Evolutionary conservation across 2,888 invertebrate species (phyloP).

Genomic region (Oithona nana): DNA sequence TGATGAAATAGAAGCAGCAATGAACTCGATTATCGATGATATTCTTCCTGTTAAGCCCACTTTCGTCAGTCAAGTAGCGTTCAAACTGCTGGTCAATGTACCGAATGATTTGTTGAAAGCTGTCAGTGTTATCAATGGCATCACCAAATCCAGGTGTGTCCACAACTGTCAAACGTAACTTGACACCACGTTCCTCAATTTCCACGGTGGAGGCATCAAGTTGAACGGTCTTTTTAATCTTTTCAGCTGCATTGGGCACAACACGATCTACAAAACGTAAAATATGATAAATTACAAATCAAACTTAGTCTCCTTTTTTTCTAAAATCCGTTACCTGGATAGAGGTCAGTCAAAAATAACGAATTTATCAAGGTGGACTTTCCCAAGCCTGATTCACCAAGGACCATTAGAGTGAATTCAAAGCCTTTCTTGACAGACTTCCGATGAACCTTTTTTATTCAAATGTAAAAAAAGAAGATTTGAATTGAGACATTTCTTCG

Average conservation of each 20-base stretch:
- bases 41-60: slow-evolving; percentile 82
- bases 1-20: slow-evolving; percentile 93
- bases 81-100: slow-evolving; percentile 97
- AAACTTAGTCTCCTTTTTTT: too few species aligned
- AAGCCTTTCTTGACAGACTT: slow-evolving; percentile 96
- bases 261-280: slow-evolving; percentile 41
- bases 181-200: slow-evolving; percentile 87
- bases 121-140: slow-evolving; percentile 80
- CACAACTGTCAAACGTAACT: slow-evolving; percentile 56
- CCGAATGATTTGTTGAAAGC: slow-evolving; percentile 79
- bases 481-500: background rate
- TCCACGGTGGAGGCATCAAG: slow-evolving; percentile 87
- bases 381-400: slow-evolving; percentile 68
- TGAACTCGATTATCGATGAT: slow-evolving; percentile 93
- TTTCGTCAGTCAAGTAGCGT: slow-evolving; percentile 73
- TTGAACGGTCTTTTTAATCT: slow-evolving; percentile 63
- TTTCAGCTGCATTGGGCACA: slow-evolving; percentile 20
- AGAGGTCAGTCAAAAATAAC: slow-evolving; percentile 78
- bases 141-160: slow-evolving; percentile 93
- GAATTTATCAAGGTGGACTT: slow-evolving; percentile 92
- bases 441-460: slow-evolving; percentile 41
- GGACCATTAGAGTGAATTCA: slow-evolving; percentile 93
- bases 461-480: background rate
- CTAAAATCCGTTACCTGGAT: slow-evolving; percentile 35
- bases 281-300: too few species aligned